Percentiles rank a stretch among this genome's conserved stretches.
Evolutionary conservation across 37 sponge, comb jelly and placozoan genomes (phyloP).

Genomic region (Bolinopsis microptera): DNA sequence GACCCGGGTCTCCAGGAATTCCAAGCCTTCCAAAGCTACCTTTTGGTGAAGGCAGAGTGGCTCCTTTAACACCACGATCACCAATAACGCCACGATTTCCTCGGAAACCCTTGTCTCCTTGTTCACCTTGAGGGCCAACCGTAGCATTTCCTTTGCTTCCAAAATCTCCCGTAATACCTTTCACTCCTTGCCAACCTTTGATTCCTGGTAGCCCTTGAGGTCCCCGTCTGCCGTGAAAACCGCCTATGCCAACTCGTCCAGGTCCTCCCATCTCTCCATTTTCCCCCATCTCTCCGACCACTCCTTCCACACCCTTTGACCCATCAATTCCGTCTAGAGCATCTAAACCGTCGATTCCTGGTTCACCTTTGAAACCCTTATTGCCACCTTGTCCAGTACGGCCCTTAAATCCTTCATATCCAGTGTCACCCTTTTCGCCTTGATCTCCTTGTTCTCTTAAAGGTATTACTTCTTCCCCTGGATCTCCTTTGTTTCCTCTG

Average conservation of each 20-base stretch:
- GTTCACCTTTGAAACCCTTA: constrained; percentile 1
- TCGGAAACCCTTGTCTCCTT: constrained; percentile 26
- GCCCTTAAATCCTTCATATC: background rate
- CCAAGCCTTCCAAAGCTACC: constrained; percentile 9
- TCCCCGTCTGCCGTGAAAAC: background rate
- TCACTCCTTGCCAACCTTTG: constrained; percentile 8
- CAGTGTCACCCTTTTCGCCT: background rate
- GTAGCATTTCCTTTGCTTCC: constrained; percentile 10
- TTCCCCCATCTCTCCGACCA: constrained; percentile 20
- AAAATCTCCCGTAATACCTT: background rate
- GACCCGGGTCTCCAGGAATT: background rate
- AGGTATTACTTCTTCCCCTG: background rate
- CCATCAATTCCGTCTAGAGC: constrained; percentile 11
- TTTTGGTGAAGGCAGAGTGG: background rate
- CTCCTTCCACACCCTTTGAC: background rate
- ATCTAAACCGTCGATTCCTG: background rate
- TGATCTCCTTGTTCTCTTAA: background rate
- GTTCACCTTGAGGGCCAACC: constrained; percentile 4
- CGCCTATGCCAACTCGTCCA: background rate
- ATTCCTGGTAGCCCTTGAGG: background rate
- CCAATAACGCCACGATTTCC: background rate
- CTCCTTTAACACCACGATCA: constrained; percentile 27
- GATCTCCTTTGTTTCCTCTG: constrained; percentile 27
- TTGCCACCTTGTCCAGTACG: background rate
- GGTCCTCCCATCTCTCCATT: background rate